Base-by-base conservation (phyloP, 37 sponge, comb jelly and placozoan species). In the Beroe ovata region DNA sequence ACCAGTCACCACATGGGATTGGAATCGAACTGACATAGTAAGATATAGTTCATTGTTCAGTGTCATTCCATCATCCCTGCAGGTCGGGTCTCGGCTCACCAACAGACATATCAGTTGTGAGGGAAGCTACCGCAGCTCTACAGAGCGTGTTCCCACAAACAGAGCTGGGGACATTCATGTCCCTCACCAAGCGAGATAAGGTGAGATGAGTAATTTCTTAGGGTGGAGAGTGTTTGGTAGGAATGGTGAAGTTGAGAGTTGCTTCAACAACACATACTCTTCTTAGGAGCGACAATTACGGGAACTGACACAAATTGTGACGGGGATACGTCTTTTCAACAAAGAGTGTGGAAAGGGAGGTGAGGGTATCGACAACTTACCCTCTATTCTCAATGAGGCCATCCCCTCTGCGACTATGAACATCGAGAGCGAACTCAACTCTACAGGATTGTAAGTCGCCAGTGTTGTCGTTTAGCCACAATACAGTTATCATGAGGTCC, bases 141-240 rank as follows among this genome's bases (percentile, higher is more conserved):
- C 99, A 99, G 92, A 99, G 99, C 88, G 95, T 99, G 88, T 96
- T 99, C 60, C 99, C 99, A 20, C 99, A 96, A 61, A 91, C 94
- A 38, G 99, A 99, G 71, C 89, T 99, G 90, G 99, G 99, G 2
- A 92, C 92, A 4, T 96, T 99, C 91, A 94, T 99, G 94, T 92
- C 93, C 37, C 90, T 96, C 54, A 81, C 92, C 38, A 92, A 90
- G 38, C 60, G 39, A 62, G 95, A 99, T 88, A 99, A 99, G 64
- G 89, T 77, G 41, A n/a, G n/a, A n/a, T n/a, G n/a, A n/a, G n/a
- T n/a, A n/a, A n/a, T n/a, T n/a, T n/a, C n/a, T n/a, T n/a, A n/a
- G n/a, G n/a, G n/a, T n/a, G n/a, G n/a, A n/a, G n/a, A n/a, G n/a
- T n/a, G n/a, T n/a, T n/a, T n/a, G n/a, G n/a, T n/a, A n/a, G n/a